Evolutionary conservation across 2,888 invertebrate species (phyloP).

Genomic region (Tuberolachnus salignus): DNA sequence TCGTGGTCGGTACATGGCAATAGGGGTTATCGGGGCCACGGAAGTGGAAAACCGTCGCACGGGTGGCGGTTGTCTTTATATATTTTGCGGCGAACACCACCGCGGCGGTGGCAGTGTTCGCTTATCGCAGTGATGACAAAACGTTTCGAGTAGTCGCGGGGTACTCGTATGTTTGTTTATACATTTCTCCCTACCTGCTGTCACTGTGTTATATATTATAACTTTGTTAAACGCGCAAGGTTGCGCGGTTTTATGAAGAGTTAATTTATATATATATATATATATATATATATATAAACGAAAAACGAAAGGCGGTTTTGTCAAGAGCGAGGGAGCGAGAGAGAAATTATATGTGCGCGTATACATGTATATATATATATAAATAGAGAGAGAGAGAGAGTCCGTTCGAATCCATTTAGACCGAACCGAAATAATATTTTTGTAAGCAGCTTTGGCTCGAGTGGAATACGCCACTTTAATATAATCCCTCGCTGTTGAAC

Average conservation of each 20-base stretch:
- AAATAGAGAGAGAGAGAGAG: background rate
- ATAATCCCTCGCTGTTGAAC: conserved; percentile 48
- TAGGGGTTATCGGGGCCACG: no score
- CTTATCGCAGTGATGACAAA: background rate
- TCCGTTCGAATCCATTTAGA: conserved; percentile 53
- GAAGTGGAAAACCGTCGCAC: no score
- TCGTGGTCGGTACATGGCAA: background rate
- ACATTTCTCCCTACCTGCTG: background rate
- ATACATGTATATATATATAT: background rate
- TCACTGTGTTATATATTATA: no score
- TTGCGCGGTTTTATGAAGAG: background rate
- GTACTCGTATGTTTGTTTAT: background rate
- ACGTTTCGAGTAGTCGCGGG: conserved; percentile 22
- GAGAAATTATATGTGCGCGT: conserved; percentile 1
- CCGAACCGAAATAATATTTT: conserved; percentile 55
- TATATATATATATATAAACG: conserved; percentile 12
- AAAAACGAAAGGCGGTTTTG: conserved; percentile 3
- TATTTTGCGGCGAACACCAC: no score
- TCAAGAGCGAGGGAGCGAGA: background rate
- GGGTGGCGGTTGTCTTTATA: no score
- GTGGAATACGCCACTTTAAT: conserved; percentile 50
- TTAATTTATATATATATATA: conserved; percentile 4
- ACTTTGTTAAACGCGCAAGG: background rate
- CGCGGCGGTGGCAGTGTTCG: no score
- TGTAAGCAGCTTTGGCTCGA: conserved; percentile 54